Conservation (phyloP, 2,797 vertebrate genomes). For the Mallotus villosus region DNA sequence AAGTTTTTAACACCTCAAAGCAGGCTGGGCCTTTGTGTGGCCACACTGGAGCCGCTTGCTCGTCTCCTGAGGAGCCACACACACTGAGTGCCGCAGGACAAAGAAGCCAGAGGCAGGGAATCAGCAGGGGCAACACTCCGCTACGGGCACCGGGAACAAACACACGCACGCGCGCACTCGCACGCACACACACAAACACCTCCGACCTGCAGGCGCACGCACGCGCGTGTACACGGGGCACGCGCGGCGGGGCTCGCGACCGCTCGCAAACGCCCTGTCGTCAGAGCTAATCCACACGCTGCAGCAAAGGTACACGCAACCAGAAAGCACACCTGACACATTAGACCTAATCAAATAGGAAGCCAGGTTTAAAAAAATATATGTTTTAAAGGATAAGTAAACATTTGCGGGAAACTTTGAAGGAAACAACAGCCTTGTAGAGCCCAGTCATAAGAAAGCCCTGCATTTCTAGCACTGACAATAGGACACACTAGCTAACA, state of each 20-base stretch:
- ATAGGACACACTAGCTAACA: constrained; percentile 51
- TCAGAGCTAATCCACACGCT: background rate
- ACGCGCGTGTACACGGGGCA: constrained; percentile 21
- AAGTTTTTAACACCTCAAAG: constrained; percentile 88
- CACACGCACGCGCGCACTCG: constrained; percentile 38
- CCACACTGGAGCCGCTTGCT: constrained; percentile 77
- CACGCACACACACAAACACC: constrained; percentile 45
- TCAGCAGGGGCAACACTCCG: constrained; percentile 76
- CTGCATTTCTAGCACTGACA: constrained; percentile 41
- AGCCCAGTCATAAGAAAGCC: constrained; percentile 45
- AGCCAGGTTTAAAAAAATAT: constrained; percentile 18
- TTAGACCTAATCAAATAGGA: constrained; percentile 9
- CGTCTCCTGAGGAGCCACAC: constrained; percentile 80
- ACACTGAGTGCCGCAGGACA: constrained; percentile 82
- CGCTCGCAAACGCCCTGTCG: background rate
- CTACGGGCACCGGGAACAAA: constrained; percentile 51
- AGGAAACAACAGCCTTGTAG: constrained; percentile 35
- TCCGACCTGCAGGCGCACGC: constrained; percentile 11
- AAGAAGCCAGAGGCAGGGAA: constrained; percentile 75
- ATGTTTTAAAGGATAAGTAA: background rate
- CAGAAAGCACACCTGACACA: constrained; percentile 14
- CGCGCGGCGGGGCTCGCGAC: constrained; percentile 24
- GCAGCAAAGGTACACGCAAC: background rate
- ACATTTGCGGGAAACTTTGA: constrained; percentile 20
- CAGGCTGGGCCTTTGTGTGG: constrained; percentile 80